Conservation (phyloP, 2,797 vertebrate species). For the Oryzias sinensis region DNA sequence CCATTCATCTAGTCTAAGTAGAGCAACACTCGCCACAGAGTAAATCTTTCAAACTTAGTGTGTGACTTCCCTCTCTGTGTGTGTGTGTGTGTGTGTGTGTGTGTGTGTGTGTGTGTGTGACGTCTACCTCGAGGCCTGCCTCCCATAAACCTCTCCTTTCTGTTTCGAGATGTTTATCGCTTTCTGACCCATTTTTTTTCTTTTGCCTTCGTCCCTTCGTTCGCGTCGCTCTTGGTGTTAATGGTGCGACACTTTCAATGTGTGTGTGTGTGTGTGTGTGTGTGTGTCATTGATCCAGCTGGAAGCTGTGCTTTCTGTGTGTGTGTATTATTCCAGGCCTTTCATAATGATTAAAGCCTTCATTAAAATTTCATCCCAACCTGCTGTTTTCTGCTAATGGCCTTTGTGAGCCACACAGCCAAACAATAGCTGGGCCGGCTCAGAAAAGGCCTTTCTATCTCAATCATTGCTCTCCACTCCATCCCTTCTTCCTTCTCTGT, state of each 20-base stretch:
- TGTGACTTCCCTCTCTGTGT: constrained; percentile 8
- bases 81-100: too few species aligned
- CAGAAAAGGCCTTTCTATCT: constrained; percentile 82
- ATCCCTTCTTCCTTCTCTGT: constrained; percentile 64
- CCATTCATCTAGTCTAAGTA: constrained; percentile 75
- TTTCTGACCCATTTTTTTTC: constrained; percentile 76
- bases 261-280: constrained; percentile 42
- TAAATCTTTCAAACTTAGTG: constrained; percentile 60
- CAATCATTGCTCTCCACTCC: constrained; percentile 41
- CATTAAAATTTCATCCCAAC: constrained; percentile 99
- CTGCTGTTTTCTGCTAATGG: constrained; percentile 98
- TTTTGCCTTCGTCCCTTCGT: constrained; percentile 53
- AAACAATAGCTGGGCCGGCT: constrained; percentile 86
- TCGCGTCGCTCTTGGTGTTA: constrained; percentile 62
- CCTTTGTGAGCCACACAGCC: constrained; percentile 91
- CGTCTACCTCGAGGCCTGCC: constrained; percentile 52
- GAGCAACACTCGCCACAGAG: constrained; percentile 69
- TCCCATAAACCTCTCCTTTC: constrained; percentile 45
- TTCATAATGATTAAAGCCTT: constrained; percentile 97
- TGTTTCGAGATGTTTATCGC: constrained; percentile 67
- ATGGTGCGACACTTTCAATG: constrained; percentile 47
- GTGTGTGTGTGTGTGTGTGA: constrained; percentile 14
- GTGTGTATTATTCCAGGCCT: constrained; percentile 83
- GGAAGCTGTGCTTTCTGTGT: constrained; percentile 45
- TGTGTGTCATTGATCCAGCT: constrained; percentile 73